phyloP scores from a whole-genome alignment of 2,888 invertebrate genomes.

The Tromatobia lineatoria region DNA sequence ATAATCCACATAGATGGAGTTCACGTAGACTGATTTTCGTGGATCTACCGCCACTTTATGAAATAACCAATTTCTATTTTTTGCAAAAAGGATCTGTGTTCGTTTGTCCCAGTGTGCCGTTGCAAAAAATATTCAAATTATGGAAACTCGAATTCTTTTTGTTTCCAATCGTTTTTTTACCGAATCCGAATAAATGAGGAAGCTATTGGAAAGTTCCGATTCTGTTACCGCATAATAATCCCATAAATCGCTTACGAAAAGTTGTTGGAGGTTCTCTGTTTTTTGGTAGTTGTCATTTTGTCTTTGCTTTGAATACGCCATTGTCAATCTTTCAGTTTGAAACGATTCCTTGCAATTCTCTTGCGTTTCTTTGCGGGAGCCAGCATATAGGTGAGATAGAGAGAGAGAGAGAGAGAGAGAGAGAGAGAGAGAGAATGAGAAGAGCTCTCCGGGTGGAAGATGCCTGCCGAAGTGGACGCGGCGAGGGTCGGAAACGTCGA shows the following conservation, averaged over 20 bases:
- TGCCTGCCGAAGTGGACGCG: conserved; percentile 56
- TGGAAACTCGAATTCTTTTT: too few relatives aligned
- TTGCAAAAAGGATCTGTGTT: too few relatives aligned
- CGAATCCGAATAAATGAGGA: too few relatives aligned
- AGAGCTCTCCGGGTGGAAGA: conserved; percentile 42
- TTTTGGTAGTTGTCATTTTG: neutral
- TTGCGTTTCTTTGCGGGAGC: conserved; percentile 21
- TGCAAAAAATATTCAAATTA: too few relatives aligned
- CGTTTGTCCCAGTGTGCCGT: too few relatives aligned
- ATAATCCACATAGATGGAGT: too few relatives aligned
- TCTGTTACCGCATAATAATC: neutral
- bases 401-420: neutral
- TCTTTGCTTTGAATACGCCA: neutral
- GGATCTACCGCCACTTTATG: too few relatives aligned
- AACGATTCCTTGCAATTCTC: conserved; percentile 23
- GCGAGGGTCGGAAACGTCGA: conserved; percentile 57
- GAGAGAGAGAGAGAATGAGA: conserved; percentile 24
- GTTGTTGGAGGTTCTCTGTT: neutral
- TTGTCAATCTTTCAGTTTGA: neutral
- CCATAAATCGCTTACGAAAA: neutral
- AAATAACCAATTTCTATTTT: too few relatives aligned
- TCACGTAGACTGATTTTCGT: too few relatives aligned
- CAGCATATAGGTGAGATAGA: conserved; percentile 6
- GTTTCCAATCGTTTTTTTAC: too few relatives aligned
- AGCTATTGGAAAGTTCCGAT: neutral